Evolutionary conservation across 2,797 vertebrate species (phyloP), one percentile per base, ranked within the genome.

Genomic region (Sebastes steindachneri): DNA sequence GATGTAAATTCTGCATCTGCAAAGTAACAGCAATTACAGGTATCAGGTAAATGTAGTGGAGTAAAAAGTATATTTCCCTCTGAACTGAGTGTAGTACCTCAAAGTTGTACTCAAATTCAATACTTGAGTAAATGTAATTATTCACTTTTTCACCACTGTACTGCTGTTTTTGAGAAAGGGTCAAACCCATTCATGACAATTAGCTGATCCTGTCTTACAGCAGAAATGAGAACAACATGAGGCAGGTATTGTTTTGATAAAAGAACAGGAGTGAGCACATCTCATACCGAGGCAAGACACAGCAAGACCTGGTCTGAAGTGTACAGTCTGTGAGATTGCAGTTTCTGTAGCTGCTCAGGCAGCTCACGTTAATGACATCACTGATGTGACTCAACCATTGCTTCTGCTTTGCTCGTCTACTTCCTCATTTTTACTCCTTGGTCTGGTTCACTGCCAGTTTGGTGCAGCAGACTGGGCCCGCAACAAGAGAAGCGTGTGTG

Each of bases 271-370:
- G 45, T 31, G 78, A 86, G 58, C 87, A 66, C 29, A 80, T 51
- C 80, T 91, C 86, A 79, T 86, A 62, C 80, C 14, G 7, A 81
- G 86, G 75, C 92, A 93, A 91, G 93, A 93, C 74, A 0, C 74
- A 79, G 82, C 93, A 91, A 67, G 88, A 88, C 59, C 67, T 33
- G 76, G 2, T 29, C 48, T 80, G 35, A 58, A 63, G 31, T 28
- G 8, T 58, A 35, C 2, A 5, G 28, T 75, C 48, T 75, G 41
- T 71, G 51, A 70, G 59, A 28, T 5, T 57, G 77, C 48, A 76
- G 62, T 71, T 75, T 77, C 66, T 48, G 72, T 45, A 14, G 54
- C 59, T 80, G 68, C 63, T 79, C 57, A 70, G 75, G 66, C 82
- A 74, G 79, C 77, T 83, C 77, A 31, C 66, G 48, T 51, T 9